Base-by-base conservation (phyloP, 2,888 invertebrate genomes). In the Drosophila atripex region DNA sequence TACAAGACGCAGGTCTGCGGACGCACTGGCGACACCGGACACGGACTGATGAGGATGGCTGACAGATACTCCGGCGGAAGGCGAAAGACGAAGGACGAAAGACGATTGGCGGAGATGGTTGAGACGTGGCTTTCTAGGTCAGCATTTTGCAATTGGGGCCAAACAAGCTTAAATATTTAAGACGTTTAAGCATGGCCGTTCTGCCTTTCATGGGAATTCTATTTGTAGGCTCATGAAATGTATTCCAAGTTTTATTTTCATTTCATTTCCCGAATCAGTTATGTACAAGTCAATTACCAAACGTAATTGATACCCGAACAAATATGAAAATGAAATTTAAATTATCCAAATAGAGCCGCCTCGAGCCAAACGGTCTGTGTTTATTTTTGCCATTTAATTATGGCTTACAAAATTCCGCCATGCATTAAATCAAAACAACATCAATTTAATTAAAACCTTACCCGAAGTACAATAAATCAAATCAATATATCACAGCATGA, bases 91-190 rank as follows among this genome's bases (percentile, higher is more conserved):
- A 47, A 52, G 45, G 25, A 30, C 35, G 52, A 32, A 60, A 28
- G 60, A 38, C 52, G 54, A 47, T 38, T 39, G 53, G 38, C 47
- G 38, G 23, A 47, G 21, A 23, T 5, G 21, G 4, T 23, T 23
- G 21, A 23, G 73, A 53, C 52, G 39, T 5, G 64, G 61, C 47
- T 76, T 82, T 70, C 54, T 86, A 73, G 86, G 83, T 86, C 86
- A 83, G 69, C 77, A 71, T 55, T 64, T 60, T 60, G n/a, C 61
- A 53, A 60, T 61, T 61, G 53, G 23, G 50, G 45, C 38, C 72
- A 61, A 70, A 71, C 43, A 51, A 52, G 73, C 73, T 86, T 86
- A 61, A 86, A 86, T 64, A 71, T 71, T 71, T 73, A 72, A 71
- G 72, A 47, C 64, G 51, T 49, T 51, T 72, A 32, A 73, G 56